Conservation (phyloP, 2,888 invertebrate species). For the Thera obeliscata region DNA sequence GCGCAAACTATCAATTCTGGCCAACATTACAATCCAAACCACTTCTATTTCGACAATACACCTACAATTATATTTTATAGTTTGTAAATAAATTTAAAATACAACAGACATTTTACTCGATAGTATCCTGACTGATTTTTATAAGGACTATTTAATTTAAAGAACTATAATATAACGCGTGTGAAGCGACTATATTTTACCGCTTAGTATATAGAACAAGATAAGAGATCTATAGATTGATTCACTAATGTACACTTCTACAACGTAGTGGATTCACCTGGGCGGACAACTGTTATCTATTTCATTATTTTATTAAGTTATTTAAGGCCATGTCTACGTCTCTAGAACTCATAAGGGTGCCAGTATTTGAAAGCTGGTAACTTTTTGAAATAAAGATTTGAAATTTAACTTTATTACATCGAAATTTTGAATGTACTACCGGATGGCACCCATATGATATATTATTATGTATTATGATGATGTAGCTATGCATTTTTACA, state of each 20-base stretch:
- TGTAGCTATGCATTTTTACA: slow-evolving; percentile 18
- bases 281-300: slow-evolving; percentile 43
- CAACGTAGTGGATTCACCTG: slow-evolving; percentile 55
- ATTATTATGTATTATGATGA: slow-evolving; percentile 6
- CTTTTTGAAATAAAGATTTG: background rate
- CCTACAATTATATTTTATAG: slow-evolving; percentile 26
- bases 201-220: slow-evolving; percentile 44
- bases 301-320: slow-evolving; percentile 33
- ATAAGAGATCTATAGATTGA: slow-evolving; percentile 71
- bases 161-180: slow-evolving; percentile 49
- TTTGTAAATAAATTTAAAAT: slow-evolving; percentile 37
- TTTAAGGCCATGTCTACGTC: slow-evolving; percentile 40
- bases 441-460: slow-evolving; percentile 12
- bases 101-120: slow-evolving; percentile 39
- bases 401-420: background rate
- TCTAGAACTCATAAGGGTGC: slow-evolving; percentile 20
- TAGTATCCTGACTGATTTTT: slow-evolving; percentile 32
- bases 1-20: slow-evolving; percentile 31
- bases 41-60: slow-evolving; percentile 32
- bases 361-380: slow-evolving; percentile 4
- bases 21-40: slow-evolving; percentile 30
- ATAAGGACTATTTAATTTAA: slow-evolving; percentile 47
- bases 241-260: slow-evolving; percentile 56
- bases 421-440: background rate
- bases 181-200: slow-evolving; percentile 59